Evolutionary conservation across 2,113 vertebrate species (phyloP).

Genomic region (Pungitius pungitius): DNA sequence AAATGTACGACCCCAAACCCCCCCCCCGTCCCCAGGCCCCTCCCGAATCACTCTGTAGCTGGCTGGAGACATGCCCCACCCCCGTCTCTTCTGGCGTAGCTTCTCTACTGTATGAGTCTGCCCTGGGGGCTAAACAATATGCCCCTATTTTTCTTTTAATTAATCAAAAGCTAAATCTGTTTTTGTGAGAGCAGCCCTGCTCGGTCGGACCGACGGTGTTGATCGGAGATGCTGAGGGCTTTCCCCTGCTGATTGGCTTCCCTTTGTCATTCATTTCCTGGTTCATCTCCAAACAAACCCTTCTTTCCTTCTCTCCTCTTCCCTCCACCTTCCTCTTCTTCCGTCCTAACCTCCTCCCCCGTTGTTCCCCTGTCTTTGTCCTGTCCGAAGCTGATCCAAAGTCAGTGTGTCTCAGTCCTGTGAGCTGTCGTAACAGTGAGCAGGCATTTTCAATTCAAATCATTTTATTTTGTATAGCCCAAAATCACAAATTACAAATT

Average conservation of each 20-base stretch:
- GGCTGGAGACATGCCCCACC: constrained; percentile 60
- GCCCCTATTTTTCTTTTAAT: constrained; percentile 72
- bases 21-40: constrained; percentile 1
- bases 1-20: constrained; percentile 36
- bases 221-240: background rate
- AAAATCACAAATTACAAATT: too few relatives aligned
- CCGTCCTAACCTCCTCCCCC: background rate
- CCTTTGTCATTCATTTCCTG: background rate
- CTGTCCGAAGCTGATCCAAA: constrained; percentile 15
- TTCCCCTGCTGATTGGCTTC: background rate
- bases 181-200: constrained; percentile 27
- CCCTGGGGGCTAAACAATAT: constrained; percentile 83
- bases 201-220: constrained; percentile 9
- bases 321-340: background rate
- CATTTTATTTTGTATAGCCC: too few relatives aligned
- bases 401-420: background rate
- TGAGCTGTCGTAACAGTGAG: constrained; percentile 1
- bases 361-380: background rate
- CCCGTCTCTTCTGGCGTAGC: constrained; percentile 70
- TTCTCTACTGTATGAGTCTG: constrained; percentile 83
- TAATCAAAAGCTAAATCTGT: constrained; percentile 64
- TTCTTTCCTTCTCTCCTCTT: background rate
- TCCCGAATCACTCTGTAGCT: constrained; percentile 44
- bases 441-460: too few relatives aligned
- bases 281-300: background rate